Evolutionary conservation across 2,113 vertebrate species (phyloP).

Genomic region (Pholis gunnellus): DNA sequence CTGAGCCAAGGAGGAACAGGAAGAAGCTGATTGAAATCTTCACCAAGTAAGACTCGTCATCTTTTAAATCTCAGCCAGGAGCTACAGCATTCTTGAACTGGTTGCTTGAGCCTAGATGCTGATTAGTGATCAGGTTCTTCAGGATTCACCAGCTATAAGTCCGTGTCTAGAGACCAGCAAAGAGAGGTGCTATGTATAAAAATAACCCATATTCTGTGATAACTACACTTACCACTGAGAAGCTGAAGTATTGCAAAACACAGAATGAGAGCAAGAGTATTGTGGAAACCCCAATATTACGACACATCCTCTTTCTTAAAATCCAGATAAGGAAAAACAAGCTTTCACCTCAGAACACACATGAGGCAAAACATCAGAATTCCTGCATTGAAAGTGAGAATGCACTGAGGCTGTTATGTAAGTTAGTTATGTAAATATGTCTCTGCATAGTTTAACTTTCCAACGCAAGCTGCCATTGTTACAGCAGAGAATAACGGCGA

Average conservation of each 20-base stretch:
- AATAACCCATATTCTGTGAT: neutral
- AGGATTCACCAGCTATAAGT: neutral
- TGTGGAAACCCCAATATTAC: neutral
- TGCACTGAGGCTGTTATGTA: no score
- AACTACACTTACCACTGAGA: neutral
- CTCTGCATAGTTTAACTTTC: neutral
- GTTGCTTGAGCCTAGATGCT: neutral
- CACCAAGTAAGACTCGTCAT: constrained; percentile 86
- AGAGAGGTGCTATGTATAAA: neutral
- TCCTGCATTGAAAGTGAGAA: neutral
- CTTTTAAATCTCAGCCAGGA: neutral
- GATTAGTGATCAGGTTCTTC: neutral
- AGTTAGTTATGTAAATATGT: neutral
- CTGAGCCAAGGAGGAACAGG: constrained; percentile 89
- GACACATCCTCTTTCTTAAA: neutral
- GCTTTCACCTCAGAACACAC: neutral
- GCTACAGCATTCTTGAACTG: neutral
- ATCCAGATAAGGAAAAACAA: neutral
- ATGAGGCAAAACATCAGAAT: neutral
- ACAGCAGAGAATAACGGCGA: neutral
- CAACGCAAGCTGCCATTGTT: neutral
- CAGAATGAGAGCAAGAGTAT: neutral
- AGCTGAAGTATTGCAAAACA: neutral
- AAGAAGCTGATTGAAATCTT: constrained; percentile 94
- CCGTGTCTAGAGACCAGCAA: no score